These are phyloP conservation scores for Oreonectes daqikongensis DNA, from an alignment of 2,797 vertebrate species.

Conservation along the genomic window DNA sequence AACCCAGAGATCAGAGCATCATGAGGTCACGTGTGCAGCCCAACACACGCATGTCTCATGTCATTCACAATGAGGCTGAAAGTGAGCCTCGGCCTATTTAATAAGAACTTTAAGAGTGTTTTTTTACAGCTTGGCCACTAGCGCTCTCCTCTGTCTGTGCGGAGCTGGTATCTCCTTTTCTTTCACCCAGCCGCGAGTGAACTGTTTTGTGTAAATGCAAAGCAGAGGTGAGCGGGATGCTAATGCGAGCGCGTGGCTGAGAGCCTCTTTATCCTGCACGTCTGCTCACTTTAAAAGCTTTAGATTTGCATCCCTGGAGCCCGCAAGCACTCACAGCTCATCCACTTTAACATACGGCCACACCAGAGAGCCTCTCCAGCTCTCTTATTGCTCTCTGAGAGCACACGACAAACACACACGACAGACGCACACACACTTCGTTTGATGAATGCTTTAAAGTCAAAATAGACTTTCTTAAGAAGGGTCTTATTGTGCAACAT, in stretches of 20 bases:
- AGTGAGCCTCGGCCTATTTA: not conserved
- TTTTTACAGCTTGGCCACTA: constrained; percentile 1
- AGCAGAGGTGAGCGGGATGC: constrained; percentile 34
- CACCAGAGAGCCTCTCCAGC: constrained; percentile 52
- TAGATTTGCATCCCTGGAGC: constrained; percentile 60
- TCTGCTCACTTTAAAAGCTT: constrained; percentile 53
- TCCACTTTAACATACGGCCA: constrained; percentile 52
- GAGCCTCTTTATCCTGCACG: constrained; percentile 54
- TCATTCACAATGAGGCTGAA: constrained; percentile 9
- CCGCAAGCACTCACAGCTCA: constrained; percentile 56
- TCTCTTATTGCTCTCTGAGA: constrained; percentile 41
- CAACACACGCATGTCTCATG: not conserved
- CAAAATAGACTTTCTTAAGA: not conserved
- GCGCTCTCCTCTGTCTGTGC: not conserved
- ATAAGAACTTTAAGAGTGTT: not conserved
- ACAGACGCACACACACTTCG: constrained; percentile 6
- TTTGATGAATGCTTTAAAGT: constrained; percentile 9
- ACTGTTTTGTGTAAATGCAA: constrained; percentile 43
- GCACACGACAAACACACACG: too few species aligned
- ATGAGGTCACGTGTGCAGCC: not conserved
- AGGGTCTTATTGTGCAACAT: not conserved
- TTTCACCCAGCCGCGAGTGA: not conserved
- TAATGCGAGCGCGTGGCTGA: constrained; percentile 38
- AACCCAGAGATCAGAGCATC: constrained; percentile 4
- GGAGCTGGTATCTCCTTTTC: constrained; percentile 21